Percentiles rank a stretch among this genome's conserved stretches.
phyloP scores from a whole-genome alignment of 2,888 invertebrate species.

The Gasteruption jaculator region DNA sequence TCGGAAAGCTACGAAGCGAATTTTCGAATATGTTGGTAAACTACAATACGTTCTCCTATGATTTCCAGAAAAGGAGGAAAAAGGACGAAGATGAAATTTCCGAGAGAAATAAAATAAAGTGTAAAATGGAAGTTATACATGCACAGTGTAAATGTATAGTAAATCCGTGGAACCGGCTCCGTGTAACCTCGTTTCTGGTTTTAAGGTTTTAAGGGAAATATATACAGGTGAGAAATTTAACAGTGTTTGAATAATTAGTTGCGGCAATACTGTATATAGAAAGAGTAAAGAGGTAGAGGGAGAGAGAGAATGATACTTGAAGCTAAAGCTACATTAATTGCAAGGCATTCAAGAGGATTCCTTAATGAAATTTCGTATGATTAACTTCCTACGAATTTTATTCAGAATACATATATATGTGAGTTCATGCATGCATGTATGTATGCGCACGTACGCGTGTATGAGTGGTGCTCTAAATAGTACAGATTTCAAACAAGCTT shows the following conservation, averaged over 20 bases:
- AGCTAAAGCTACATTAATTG: slow-evolving; percentile 22
- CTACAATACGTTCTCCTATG: too few relatives aligned
- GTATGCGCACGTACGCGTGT: neutral
- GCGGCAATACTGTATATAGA: too few relatives aligned
- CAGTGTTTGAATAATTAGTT: slow-evolving; percentile 15
- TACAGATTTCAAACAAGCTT: too few relatives aligned
- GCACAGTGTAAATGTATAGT: neutral
- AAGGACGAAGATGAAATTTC: neutral
- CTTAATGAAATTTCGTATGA: slow-evolving; percentile 29
- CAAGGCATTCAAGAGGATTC: slow-evolving; percentile 24
- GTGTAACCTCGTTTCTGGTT: slow-evolving; percentile 2
- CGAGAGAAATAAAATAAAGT: neutral
- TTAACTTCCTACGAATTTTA: slow-evolving; percentile 23
- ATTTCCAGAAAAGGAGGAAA: neutral
- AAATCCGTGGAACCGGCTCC: neutral
- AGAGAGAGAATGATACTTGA: too few relatives aligned
- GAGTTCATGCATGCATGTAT: neutral
- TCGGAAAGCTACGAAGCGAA: too few relatives aligned
- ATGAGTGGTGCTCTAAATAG: too few relatives aligned
- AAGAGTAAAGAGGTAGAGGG: too few relatives aligned
- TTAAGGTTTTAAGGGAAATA: neutral
- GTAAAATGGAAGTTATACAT: neutral
- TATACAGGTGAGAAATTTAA: slow-evolving; percentile 14
- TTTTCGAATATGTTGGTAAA: too few relatives aligned
- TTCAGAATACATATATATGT: slow-evolving; percentile 7